Evolutionary conservation across 2,797 vertebrate genomes (phyloP), one percentile per base, ranked within the genome.

Genomic region (Avahi laniger): DNA sequence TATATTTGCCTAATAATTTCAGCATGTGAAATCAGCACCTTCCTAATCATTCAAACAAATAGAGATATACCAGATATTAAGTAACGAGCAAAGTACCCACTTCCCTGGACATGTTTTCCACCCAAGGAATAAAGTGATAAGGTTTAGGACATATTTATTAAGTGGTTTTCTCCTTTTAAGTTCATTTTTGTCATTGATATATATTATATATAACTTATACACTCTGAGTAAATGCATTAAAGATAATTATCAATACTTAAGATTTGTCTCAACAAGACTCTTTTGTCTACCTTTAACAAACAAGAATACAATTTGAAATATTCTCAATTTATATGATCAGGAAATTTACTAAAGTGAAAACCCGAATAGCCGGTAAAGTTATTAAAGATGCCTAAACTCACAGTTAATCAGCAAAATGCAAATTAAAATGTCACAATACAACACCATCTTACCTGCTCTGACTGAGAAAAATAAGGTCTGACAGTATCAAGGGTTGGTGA

Each of bases 281-380:
- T 59, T 79, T 72, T 95, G 52, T 13, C 70, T 59, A 73, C 3
- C 28, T 54, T 81, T 61, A 82, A 65, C 33, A 78, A 94, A 30
- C 63, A 69, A 73, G 43, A 92, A n/a, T 17, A 54, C 54, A 80
- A 82, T 75, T 87, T 76, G 70, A 95, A 93, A 72, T 65, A 57
- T 12, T 30, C 5, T 90, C 15, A 84, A 89, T 81, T 90, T 54
- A 46, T 26, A 90, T 11, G 50, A 91, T 38, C 43, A 73, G 17
- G 35, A 80, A 91, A 81, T 76, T 76, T 80, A 76, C 3, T 48
- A 54, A 70, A 84, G 46, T 33, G 57, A 83, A 93, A 96, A 73
- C 14, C 2, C 46, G 33, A 92, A 83, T 15, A 72, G 41, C 11
- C 54, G 72, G 28, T 20, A 52, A 83, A 93, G 30, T 54, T 81